Evolutionary conservation across 2,113 vertebrate genomes (phyloP), one percentile per base, ranked within the genome.

Genomic region (Callorhinus ursinus): DNA sequence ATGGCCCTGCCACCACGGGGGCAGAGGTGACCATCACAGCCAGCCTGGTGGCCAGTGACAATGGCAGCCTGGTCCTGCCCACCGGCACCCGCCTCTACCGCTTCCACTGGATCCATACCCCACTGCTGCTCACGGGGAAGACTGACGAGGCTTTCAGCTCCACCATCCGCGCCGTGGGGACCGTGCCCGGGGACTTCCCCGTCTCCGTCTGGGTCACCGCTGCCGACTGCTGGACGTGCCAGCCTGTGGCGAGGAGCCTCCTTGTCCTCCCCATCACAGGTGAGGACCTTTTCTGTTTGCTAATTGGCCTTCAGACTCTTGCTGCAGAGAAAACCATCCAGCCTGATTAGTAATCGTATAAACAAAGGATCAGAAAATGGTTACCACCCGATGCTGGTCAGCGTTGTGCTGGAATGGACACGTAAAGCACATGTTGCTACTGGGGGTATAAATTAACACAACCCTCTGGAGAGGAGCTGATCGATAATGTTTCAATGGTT

Each of bases 71-170:
- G n/a, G 0, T 69, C 46, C 65, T 97, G 67, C 79, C 87, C 1
- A 0, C 33, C 0, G 57, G 90, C 5, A 10, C 93, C 59, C 90
- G 86, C 36, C n/a, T 28, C 5, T 99, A 98, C 96, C 94, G 90
- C 85, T 99, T 99, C 53, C 98, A 98, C 90, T 99, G 99, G 99
- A 90, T 98, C 89, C 98, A 99, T 76, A 96, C 97, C 16, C 99
- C 99, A 0, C 97, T 99, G 79, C 96, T 98, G 63, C 98, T 99
- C 96, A 96, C 90, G 0, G 83, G 98, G 94, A 98, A 98, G 93
- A 98, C 16, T 0, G 98, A 99, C 18, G 95, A 96, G 67, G 33
- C 0, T 2, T 80, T 98, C 15, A 93, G 51, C 46, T 99, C 98
- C 0, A 0, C 93, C 28, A 98, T 99, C 89, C 97, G 51, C 0